These are phyloP conservation scores for Leguminivora glycinivorella DNA, from an alignment of 1,140 invertebrate species.

Conservation along the genomic window DNA sequence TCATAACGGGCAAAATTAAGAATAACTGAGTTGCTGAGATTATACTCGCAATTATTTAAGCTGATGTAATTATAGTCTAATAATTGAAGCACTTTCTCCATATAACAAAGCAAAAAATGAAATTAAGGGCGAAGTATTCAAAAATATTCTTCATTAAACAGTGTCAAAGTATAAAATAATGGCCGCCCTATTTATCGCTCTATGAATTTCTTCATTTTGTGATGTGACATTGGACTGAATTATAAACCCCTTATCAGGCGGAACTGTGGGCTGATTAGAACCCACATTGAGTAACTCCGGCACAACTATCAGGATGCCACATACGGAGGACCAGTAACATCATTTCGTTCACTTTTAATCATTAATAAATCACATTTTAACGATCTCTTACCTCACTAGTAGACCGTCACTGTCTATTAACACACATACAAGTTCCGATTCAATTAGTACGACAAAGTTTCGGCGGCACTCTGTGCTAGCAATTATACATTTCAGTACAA, in stretches of 20 bases:
- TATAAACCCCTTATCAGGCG: slow-evolving; percentile 65
- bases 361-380: slow-evolving; percentile 70
- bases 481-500: slow-evolving; percentile 21
- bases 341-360: slow-evolving; percentile 50
- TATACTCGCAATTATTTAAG: too few relatives aligned
- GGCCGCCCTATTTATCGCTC: slow-evolving; percentile 47
- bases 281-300: slow-evolving; percentile 57
- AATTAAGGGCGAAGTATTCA: too few relatives aligned
- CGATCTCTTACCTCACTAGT: slow-evolving; percentile 48
- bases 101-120: too few relatives aligned
- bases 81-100: too few relatives aligned
- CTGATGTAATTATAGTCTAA: too few relatives aligned
- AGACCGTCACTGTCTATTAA: slow-evolving; percentile 53
- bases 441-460: slow-evolving; percentile 49
- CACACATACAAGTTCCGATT: slow-evolving; percentile 65
- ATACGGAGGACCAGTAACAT: slow-evolving; percentile 48
- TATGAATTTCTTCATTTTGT: slow-evolving; percentile 65
- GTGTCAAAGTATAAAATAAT: too few relatives aligned
- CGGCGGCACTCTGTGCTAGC: slow-evolving; percentile 39
- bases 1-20: too few relatives aligned
- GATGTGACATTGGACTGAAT: slow-evolving; percentile 71
- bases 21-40: too few relatives aligned
- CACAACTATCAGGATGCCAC: slow-evolving; percentile 39
- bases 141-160: too few relatives aligned
- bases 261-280: slow-evolving; percentile 44